Conservation (phyloP, 2,888 invertebrate species). For the Agrotis segetum region DNA sequence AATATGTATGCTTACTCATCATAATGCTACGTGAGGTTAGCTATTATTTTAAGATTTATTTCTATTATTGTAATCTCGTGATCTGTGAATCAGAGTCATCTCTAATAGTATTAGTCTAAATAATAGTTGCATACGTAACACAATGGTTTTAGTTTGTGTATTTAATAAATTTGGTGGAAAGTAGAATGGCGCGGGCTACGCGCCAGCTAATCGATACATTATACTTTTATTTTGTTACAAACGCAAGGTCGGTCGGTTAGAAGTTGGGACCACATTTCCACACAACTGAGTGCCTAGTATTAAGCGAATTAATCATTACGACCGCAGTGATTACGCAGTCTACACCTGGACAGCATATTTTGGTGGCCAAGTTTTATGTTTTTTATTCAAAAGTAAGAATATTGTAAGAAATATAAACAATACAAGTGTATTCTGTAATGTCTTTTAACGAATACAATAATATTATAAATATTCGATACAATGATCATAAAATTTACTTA, state of each 20-base stretch:
- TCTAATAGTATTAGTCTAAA: conserved; percentile 36
- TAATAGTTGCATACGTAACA: conserved; percentile 32
- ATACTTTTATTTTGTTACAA: conserved; percentile 70
- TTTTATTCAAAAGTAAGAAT: background rate
- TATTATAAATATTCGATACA: background rate
- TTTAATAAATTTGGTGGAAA: conserved; percentile 68
- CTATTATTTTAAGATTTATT: conserved; percentile 34
- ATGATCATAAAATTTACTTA: background rate
- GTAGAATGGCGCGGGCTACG: conserved; percentile 69
- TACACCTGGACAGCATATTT: conserved; percentile 5
- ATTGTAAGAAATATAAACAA: conserved; percentile 2
- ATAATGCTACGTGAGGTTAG: conserved; percentile 25
- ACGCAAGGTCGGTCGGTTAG: conserved; percentile 68
- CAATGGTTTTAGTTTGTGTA: conserved; percentile 52
- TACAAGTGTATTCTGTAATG: conserved; percentile 1
- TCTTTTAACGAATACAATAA: background rate
- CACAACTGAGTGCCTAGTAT: conserved; percentile 47
- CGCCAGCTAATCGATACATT: conserved; percentile 74
- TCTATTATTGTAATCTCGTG: conserved; percentile 20
- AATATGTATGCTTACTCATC: conserved; percentile 28
- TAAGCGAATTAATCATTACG: conserved; percentile 30
- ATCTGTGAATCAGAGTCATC: conserved; percentile 38
- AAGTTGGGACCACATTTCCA: conserved; percentile 59
- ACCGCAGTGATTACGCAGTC: conserved; percentile 14
- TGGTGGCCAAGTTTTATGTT: background rate